Percentiles rank a stretch among this genome's conserved stretches.
These are phyloP conservation scores for Falco concolor DNA, from an alignment of 2,797 vertebrate species.

Conservation along the genomic window DNA sequence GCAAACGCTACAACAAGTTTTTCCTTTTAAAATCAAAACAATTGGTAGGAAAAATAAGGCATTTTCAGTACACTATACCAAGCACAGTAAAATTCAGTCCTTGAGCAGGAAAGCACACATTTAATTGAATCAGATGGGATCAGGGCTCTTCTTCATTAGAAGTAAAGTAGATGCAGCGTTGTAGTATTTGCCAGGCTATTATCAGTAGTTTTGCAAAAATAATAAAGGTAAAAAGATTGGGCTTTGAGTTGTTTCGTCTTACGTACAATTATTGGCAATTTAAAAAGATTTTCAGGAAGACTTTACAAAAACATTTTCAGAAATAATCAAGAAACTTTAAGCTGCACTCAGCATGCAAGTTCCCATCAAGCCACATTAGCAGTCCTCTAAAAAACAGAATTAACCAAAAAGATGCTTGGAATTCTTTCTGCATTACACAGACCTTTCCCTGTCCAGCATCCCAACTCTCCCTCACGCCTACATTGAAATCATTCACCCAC, in stretches of 20 bases:
- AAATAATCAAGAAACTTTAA: neutral
- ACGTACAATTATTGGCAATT: neutral
- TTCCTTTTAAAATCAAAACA: neutral
- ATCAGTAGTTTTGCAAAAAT: neutral
- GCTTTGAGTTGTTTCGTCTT: neutral
- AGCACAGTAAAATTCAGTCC: neutral
- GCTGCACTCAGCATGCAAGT: neutral
- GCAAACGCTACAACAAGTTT: too few relatives aligned
- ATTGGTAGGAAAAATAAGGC: neutral
- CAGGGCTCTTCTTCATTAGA: neutral
- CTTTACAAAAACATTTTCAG: neutral
- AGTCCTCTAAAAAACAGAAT: slow-evolving; percentile 16
- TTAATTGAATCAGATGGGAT: neutral
- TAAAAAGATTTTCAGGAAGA: neutral
- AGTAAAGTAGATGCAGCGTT: neutral
- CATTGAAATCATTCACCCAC: neutral
- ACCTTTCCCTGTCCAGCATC: neutral
- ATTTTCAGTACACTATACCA: neutral
- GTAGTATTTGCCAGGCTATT: neutral
- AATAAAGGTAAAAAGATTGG: neutral
- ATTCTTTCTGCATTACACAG: slow-evolving; percentile 57
- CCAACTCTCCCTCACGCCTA: neutral
- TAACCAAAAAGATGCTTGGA: slow-evolving; percentile 54
- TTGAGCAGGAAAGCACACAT: neutral
- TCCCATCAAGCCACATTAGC: slow-evolving; percentile 40